Base-by-base conservation (phyloP, 2,888 invertebrate species). In the Phragmatobia fuliginosa region DNA sequence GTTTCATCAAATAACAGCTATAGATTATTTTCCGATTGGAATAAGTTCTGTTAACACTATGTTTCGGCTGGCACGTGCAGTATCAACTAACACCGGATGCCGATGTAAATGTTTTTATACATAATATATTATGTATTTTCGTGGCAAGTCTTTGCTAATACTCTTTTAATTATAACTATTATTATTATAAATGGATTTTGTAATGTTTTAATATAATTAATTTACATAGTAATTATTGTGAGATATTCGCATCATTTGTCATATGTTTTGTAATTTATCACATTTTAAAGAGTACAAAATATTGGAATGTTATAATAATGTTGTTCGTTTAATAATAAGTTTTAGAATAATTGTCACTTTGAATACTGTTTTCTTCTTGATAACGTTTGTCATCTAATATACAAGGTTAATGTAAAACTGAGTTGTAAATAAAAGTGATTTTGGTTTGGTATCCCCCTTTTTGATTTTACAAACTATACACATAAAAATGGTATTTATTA, bases 221-320 rank as follows among this genome's bases (percentile, higher is more conserved):
- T 94, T 93, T 94, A 93, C 92, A 92, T 91, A 90, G 88, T 93
- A 92, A 92, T 90, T 92, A 92, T 92, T 93, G 91, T 90, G 94
- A 92, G 92, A 91, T 89, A 88, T 88, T 89, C 86, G 88, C 85
- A 83, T 84, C 87, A 87, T 87, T 83, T 91, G 90, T 91, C 92
- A 85, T 89, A 87, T 90, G 92, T 93, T 94, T 94, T 94, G 93
- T 94, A 94, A 94, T 94, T 94, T 94, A 94, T 94, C 92, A 92
- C 93, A 93, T 94, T 94, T 94, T 94, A 94, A 92, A 94, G 94
- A 94, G 94, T 94, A 94, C 93, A 94, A 94, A 94, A 92, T 94
- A 94, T 94, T 93, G 93, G 94, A 93, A 93, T 93, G 94, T 94
- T 94, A 94, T 93, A 85, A 90, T 92, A 93, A 93, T 93, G 92